phyloP scores from a whole-genome alignment of 2,888 invertebrate genomes.

The Cryptus viduatorius region DNA sequence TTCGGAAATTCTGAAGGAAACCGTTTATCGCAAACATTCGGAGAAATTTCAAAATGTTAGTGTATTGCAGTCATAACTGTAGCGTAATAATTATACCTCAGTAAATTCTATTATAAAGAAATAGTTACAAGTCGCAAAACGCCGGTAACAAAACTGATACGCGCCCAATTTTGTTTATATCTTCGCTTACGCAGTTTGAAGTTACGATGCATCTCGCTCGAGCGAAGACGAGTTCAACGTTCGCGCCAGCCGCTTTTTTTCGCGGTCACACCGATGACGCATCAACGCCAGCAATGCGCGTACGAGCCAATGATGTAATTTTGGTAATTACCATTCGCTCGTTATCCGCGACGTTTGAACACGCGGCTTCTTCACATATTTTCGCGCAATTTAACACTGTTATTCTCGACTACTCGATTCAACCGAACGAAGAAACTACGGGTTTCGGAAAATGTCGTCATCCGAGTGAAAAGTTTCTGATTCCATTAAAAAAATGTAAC shows the following conservation, averaged over 20 bases:
- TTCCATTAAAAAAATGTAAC: too few relatives aligned
- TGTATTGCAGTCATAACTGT: too few relatives aligned
- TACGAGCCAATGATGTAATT: conserved; percentile 60
- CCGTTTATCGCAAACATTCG: too few relatives aligned
- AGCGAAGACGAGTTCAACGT: conserved; percentile 64
- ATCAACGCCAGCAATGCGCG: conserved; percentile 40
- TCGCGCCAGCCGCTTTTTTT: conserved; percentile 59
- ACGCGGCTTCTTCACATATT: not conserved
- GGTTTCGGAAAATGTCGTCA: not conserved
- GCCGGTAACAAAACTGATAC: not conserved
- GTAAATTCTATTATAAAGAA: too few relatives aligned
- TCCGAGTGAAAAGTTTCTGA: not conserved
- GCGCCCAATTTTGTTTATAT: conserved; percentile 1
- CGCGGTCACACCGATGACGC: conserved; percentile 65
- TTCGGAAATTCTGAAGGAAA: too few relatives aligned
- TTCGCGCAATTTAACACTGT: not conserved
- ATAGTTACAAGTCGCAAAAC: not conserved
- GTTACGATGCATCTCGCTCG: conserved; percentile 21
- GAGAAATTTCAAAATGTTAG: too few relatives aligned
- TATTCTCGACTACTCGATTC: not conserved
- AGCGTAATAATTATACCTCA: too few relatives aligned
- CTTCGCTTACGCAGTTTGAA: not conserved
- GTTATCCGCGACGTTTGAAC: not conserved
- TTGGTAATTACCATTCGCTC: conserved; percentile 47
- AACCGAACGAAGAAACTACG: not conserved